Percentiles rank a stretch among this genome's conserved stretches.
These are phyloP conservation scores for Anser cygnoides DNA, from an alignment of 2,113 vertebrate species.

Conservation along the genomic window DNA sequence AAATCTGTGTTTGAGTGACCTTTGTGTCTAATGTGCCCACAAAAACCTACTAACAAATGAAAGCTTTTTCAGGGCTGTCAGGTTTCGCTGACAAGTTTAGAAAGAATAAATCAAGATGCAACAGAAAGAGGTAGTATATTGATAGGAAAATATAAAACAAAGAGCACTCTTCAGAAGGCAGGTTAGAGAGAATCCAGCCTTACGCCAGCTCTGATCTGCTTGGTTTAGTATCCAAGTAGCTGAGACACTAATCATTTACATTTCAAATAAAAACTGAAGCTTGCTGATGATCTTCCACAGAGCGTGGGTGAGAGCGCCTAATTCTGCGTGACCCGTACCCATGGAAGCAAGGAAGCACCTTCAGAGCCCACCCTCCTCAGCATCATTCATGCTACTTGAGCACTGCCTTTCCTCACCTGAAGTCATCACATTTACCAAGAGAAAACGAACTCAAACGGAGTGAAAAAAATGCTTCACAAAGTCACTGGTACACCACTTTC, in stretches of 20 bases:
- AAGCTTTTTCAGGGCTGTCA: slow-evolving; percentile 55
- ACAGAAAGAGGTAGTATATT: not conserved
- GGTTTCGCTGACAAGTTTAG: slow-evolving; percentile 17
- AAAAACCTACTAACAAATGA: slow-evolving; percentile 31
- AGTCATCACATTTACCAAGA: not conserved
- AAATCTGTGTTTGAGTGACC: slow-evolving; percentile 57
- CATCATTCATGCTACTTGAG: rapidly evolving
- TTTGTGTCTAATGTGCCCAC: slow-evolving; percentile 7
- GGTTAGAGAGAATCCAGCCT: not conserved
- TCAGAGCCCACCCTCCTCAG: not conserved
- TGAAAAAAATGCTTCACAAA: not conserved
- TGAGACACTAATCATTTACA: slow-evolving; percentile 29
- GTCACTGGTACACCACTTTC: not conserved
- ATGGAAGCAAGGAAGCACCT: not conserved
- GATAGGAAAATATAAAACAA: not conserved
- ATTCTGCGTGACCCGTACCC: not conserved
- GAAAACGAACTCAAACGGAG: not conserved
- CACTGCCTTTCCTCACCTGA: not conserved
- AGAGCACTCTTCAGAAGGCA: not conserved
- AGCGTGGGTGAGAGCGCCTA: not conserved
- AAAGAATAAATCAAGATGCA: slow-evolving; percentile 47
- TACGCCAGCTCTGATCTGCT: not conserved
- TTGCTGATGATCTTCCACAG: not conserved
- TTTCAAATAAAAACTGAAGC: slow-evolving; percentile 32
- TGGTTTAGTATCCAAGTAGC: not conserved